Conservation (phyloP, 2,888 invertebrate genomes). For the Leptogaster cylindrica region DNA sequence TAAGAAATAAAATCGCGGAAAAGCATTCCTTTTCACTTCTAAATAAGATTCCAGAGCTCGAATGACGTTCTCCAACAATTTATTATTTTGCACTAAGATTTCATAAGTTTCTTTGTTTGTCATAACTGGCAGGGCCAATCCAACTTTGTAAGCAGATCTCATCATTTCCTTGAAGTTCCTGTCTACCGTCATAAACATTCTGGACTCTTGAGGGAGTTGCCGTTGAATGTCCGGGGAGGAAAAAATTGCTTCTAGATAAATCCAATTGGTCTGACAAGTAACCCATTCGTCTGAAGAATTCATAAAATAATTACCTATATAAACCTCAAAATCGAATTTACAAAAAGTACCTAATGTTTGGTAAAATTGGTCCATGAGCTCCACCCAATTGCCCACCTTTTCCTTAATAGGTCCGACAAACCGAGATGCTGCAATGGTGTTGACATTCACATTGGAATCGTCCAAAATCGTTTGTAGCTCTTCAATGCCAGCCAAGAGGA, state of each 20-base stretch:
- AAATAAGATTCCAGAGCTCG: constrained; percentile 89
- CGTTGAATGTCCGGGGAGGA: constrained; percentile 93
- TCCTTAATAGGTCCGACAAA: constrained; percentile 84
- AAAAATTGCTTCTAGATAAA: constrained; percentile 93
- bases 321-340: background rate
- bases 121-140: constrained; percentile 81
- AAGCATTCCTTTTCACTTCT: constrained; percentile 85
- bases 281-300: constrained; percentile 83
- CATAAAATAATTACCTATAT: no score
- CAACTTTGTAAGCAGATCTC: constrained; percentile 79
- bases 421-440: constrained; percentile 85
- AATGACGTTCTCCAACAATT: constrained; percentile 84
- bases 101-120: constrained; percentile 75
- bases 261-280: constrained; percentile 89
- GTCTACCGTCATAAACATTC: constrained; percentile 84
- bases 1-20: constrained; percentile 85
- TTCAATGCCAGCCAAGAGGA: constrained; percentile 81
- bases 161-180: constrained; percentile 91
- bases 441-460: constrained; percentile 84
- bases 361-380: constrained; percentile 77
- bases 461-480: constrained; percentile 83
- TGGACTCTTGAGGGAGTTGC: constrained; percentile 88
- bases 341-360: constrained; percentile 73
- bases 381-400: constrained; percentile 83
- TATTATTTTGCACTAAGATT: constrained; percentile 74